A percentile compares a stretch with the other conserved stretches of the same genome.
Evolutionary conservation across 2,888 invertebrate species (phyloP).

Genomic region (Caenorhabditis sinica): DNA sequence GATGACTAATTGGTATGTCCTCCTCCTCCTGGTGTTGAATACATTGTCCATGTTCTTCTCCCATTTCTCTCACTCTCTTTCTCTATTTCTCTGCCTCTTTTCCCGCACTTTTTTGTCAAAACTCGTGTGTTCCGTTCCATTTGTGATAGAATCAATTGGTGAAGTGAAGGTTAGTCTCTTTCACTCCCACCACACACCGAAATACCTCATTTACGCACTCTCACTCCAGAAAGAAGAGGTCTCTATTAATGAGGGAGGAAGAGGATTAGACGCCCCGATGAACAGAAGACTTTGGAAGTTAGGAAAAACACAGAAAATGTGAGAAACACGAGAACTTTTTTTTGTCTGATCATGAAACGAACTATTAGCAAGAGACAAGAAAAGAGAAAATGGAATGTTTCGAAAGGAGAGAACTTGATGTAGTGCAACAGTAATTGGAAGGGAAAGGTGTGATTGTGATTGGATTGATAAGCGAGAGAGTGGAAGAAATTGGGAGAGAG

Average conservation of each 20-base stretch:
- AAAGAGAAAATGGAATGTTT: background rate
- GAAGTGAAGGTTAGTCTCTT: background rate
- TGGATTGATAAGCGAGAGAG: constrained; percentile 24
- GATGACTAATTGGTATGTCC: constrained; percentile 37
- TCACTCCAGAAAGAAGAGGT: background rate
- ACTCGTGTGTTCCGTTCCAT: constrained; percentile 30
- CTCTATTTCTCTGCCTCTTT: constrained; percentile 10
- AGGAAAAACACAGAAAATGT: background rate
- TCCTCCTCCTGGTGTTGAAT: constrained; percentile 9
- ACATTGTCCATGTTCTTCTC: constrained; percentile 26
- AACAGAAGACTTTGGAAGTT: background rate
- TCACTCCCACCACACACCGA: background rate
- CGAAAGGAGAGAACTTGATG: constrained; percentile 13
- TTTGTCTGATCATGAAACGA: background rate
- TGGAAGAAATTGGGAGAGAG: background rate
- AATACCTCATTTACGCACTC: constrained; percentile 18
- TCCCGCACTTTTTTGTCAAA: constrained; percentile 7
- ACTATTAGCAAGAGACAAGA: constrained; percentile 5
- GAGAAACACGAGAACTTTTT: constrained; percentile 12
- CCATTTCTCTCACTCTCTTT: background rate
- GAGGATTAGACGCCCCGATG: constrained; percentile 8
- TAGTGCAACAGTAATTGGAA: constrained; percentile 44
- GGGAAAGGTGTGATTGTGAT: constrained; percentile 49
- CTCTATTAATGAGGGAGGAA: background rate
- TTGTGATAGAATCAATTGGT: constrained; percentile 15